These are phyloP conservation scores for Argyrosomus japonicus DNA, from an alignment of 2,113 vertebrate genomes.

Conservation along the genomic window DNA sequence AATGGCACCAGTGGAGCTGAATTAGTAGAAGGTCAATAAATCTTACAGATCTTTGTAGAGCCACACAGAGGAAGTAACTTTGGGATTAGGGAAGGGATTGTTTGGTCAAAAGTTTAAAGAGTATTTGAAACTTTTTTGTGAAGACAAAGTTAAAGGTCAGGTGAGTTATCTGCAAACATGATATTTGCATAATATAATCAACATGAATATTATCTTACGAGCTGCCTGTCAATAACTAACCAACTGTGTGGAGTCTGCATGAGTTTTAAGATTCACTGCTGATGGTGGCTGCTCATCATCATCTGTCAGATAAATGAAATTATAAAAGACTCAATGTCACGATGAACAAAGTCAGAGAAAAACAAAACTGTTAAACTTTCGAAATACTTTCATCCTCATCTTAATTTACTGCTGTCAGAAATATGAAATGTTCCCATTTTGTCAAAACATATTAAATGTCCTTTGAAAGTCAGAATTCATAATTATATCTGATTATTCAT, in stretches of 20 bases:
- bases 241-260: conserved; percentile 30
- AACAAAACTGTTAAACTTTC: conserved; percentile 43
- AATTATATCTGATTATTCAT: conserved; percentile 43
- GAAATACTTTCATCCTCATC: conserved; percentile 60
- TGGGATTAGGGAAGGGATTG: neutral
- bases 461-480: conserved; percentile 40
- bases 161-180: neutral
- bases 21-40: neutral
- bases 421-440: conserved; percentile 37
- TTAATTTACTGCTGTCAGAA: conserved; percentile 69
- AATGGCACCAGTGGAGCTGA: neutral
- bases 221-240: conserved; percentile 62
- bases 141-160: too few relatives aligned
- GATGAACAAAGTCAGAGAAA: conserved; percentile 44
- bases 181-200: neutral
- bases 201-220: conserved; percentile 59
- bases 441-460: conserved; percentile 52
- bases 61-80: neutral
- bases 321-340: conserved; percentile 37
- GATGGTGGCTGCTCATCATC: conserved; percentile 53
- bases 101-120: neutral
- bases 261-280: conserved; percentile 42
- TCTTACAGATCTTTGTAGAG: neutral
- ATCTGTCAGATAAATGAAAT: conserved; percentile 66
- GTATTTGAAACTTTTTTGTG: neutral